A percentile compares a stretch with the other conserved stretches of the same genome.
phyloP scores from a whole-genome alignment of 1,140 invertebrate species.

The Psix sp. region DNA sequence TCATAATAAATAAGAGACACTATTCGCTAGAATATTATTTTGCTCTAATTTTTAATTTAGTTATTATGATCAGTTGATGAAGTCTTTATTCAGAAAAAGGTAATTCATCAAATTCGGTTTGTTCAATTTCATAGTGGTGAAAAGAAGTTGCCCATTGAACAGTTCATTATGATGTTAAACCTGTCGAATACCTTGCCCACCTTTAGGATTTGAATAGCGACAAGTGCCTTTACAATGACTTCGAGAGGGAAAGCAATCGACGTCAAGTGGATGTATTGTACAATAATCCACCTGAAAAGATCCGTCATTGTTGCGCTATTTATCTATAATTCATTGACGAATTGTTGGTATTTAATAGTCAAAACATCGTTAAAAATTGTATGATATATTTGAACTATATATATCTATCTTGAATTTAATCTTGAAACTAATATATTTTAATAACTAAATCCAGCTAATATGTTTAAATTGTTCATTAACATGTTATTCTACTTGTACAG shows the following conservation, averaged over 20 bases:
- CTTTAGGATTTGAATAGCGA: conserved; percentile 55
- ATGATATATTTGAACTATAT: too few relatives aligned
- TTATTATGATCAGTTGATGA: too few relatives aligned
- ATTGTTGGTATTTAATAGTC: conserved; percentile 21
- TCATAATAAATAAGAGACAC: too few relatives aligned
- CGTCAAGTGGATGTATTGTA: conserved; percentile 43
- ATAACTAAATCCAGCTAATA: too few relatives aligned
- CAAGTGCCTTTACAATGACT: conserved; percentile 59
- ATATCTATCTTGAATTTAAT: too few relatives aligned
- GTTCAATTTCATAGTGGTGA: conserved; percentile 14
- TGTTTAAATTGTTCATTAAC: too few relatives aligned
- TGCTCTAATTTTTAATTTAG: too few relatives aligned
- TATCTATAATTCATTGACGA: conserved; percentile 23
- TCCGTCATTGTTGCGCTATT: conserved; percentile 22
- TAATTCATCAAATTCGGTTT: conserved; percentile 31
- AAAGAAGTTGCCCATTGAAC: conserved; percentile 9
- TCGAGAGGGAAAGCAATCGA: conserved; percentile 26
- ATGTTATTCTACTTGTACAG: too few relatives aligned
- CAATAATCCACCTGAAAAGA: conserved; percentile 14
- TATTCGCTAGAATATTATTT: too few relatives aligned
- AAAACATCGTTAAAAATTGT: conserved; percentile 22
- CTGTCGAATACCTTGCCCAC: conserved; percentile 49
- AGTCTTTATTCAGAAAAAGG: not conserved
- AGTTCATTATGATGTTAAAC: conserved; percentile 39
- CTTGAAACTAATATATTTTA: too few relatives aligned